Base-by-base conservation (phyloP, 2,113 vertebrate species). In the Emydura subglobosa region DNA sequence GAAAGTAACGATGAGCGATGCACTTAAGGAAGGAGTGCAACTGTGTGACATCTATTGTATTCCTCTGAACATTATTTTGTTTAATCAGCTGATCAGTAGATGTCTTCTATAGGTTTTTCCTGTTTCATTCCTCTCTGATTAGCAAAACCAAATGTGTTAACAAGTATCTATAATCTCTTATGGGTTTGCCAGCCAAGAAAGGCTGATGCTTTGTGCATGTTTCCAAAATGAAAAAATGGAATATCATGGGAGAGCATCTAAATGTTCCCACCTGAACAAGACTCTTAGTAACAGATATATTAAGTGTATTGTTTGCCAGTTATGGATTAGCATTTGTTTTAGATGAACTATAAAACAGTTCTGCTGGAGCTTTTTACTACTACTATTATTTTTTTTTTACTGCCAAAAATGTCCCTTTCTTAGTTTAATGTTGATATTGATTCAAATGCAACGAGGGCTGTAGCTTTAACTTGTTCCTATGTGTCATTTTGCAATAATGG, bases 1-100 rank as follows among this genome's bases (percentile, higher is more conserved):
- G 34, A 84, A 47, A 47, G 24, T 2, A 78, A 78, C 29, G 42
- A 13, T 78, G 74, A 76, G 24, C 12, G 12, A 76, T 76, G 42
- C 24, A 78, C 42, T 68, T 16, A 25, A 47, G 25, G 11, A 78
- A 78, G 42, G 6, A 39, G n/a, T 22, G 65, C 17, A 7, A 72
- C n/a, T 47, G 21, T 47, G 13, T 44, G 42, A 78, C 74, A 78
- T 8, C 27, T n/a, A 51, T 21, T n/a, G 57, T 39, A 76, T 53
- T 53, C 31, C 95, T 92, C 92, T 95, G 88, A 80, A 44, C 61
- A 8, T 39, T 78, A 42, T 47, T 39, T 65, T 14, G 72, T 97
- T 97, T 87, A 11, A 79, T n/a, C 27, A 79, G 14, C 47, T 74
- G 29, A 57, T 44, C 11, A 49, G 16, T 22, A n/a, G 12, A 4